Base-by-base conservation (phyloP, 2,888 invertebrate genomes). In the Melanophora roralis region DNA sequence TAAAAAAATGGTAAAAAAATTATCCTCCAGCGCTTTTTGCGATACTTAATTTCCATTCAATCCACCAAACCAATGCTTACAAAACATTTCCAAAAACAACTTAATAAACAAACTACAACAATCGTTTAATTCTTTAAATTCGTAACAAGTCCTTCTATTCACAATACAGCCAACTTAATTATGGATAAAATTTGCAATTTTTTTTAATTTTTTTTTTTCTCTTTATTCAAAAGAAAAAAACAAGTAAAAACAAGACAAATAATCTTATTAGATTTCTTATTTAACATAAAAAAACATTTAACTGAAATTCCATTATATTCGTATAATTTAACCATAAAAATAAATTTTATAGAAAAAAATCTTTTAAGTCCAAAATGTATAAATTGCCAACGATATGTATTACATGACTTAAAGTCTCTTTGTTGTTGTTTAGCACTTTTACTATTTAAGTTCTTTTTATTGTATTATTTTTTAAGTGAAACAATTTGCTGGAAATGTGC, bases 401-500 rank as follows among this genome's bases (percentile, higher is more conserved):
- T 34, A 47, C 59, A 59, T 59, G 36, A 27, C 49, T 38, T 19
- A 43, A 32, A 47, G 16, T 62, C 32, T 14, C 27, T 19, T n/a
- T n/a, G n/a, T n/a, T n/a, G n/a, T n/a, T n/a, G n/a, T n/a, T n/a
- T n/a, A n/a, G n/a, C n/a, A n/a, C n/a, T 51, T 21, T 60, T 38
- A 14, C 27, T 73, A 32, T 40, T 38, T 40, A 11, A 19, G n/a
- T 32, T n/a, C 51, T 43, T 43, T 72, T 62, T n/a, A n/a, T n/a
- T n/a, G n/a, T n/a, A n/a, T n/a, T 47, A 16, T 21, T 16, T 12
- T 32, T 40, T 21, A 71, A 49, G 11, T 16, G 14, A 64, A 65
- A 21, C 16, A 72, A 45, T 14, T 27, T 36, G 53, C 77, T 32
- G 12, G 53, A 60, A 60, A 43, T 69, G 43, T 47, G n/a, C n/a